These are phyloP conservation scores for Bombus waltoni DNA, from an alignment of 1,140 invertebrate species.

Conservation along the genomic window DNA sequence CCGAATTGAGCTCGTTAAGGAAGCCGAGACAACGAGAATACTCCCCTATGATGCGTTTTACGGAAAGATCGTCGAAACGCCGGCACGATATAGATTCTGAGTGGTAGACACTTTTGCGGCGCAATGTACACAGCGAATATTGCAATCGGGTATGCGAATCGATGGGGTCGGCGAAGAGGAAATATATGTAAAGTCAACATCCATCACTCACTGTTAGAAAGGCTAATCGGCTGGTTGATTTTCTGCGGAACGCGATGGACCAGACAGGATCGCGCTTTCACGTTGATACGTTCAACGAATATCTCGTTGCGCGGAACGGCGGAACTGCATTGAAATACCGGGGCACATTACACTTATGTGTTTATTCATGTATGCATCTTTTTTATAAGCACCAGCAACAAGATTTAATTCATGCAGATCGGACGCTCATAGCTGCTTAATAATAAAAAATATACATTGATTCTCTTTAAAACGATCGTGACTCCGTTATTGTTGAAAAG, in stretches of 20 bases:
- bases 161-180: conserved; percentile 67
- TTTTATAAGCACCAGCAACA: too few relatives aligned
- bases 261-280: neutral
- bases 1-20: conserved; percentile 42
- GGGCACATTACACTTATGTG: neutral
- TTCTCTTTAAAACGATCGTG: neutral
- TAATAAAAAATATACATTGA: neutral
- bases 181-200: conserved; percentile 72
- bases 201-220: conserved; percentile 70
- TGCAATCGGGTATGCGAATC: conserved; percentile 68
- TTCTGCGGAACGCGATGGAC: conserved; percentile 59
- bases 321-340: neutral
- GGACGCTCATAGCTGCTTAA: neutral
- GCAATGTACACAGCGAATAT: conserved; percentile 69
- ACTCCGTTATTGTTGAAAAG: neutral
- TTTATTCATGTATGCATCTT: neutral
- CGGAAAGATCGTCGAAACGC: conserved; percentile 83
- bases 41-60: conserved; percentile 26
- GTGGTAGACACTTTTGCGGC: conserved; percentile 57
- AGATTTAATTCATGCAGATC: neutral
- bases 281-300: conserved; percentile 20
- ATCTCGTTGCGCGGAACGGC: neutral
- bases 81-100: conserved; percentile 60
- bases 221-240: conserved; percentile 69
- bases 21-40: conserved; percentile 33